Conservation (phyloP, 2,797 vertebrate genomes). For the Myotis daubentonii region DNA sequence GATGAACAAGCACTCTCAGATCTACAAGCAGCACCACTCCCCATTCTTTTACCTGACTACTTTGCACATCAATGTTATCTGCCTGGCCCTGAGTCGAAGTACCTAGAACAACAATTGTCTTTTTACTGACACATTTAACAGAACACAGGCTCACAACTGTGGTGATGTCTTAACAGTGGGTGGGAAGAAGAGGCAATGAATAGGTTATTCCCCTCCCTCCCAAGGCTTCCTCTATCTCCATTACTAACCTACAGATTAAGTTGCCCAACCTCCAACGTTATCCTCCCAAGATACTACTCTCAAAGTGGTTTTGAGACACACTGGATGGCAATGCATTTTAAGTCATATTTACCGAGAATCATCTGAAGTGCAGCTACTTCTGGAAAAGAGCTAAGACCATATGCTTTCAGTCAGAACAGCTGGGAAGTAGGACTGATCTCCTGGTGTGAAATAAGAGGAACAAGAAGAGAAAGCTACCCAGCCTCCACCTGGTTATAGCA, state of each 20-base stretch:
- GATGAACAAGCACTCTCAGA: background rate
- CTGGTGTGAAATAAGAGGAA: background rate
- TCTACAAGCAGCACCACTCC: background rate
- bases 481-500: background rate
- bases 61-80: slow-evolving; percentile 13
- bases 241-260: background rate
- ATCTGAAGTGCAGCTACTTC: background rate
- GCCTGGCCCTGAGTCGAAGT: too few relatives aligned
- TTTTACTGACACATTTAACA: background rate
- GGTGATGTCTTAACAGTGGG: background rate
- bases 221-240: background rate
- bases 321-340: background rate
- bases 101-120: background rate
- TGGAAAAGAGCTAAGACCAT: background rate
- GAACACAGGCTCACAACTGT: background rate
- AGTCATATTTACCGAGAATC: background rate
- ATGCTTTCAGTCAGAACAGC: background rate
- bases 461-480: background rate
- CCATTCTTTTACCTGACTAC: background rate
- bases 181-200: background rate
- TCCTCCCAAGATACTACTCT: background rate
- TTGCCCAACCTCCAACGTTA: background rate
- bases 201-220: background rate
- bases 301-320: background rate
- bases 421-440: background rate